Conservation (phyloP, 92 coral and sea anemone genomes). For the Palythoa heliodiscus region DNA sequence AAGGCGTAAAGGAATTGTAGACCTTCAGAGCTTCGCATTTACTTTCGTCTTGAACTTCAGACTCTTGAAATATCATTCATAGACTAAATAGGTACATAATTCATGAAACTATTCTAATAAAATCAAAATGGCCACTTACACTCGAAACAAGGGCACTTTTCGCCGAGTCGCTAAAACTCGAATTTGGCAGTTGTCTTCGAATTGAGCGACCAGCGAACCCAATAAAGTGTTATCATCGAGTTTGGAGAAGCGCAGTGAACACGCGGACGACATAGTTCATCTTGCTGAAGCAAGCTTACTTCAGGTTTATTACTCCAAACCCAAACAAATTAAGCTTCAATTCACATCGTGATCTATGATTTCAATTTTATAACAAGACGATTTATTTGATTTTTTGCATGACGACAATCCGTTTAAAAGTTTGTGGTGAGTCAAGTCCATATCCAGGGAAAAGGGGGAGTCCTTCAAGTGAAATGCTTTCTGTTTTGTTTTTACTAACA, state of each 20-base stretch:
- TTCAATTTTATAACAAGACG: conserved; percentile 44
- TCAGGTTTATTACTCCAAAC: conserved; percentile 39
- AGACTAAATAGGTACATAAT: conserved; percentile 22
- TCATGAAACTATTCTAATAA: background rate
- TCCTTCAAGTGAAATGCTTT: conserved; percentile 35
- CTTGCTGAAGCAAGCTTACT: conserved; percentile 42
- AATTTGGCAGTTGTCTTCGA: background rate
- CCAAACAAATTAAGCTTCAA: conserved; percentile 25
- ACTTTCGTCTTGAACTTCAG: background rate
- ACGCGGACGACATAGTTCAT: conserved; percentile 27
- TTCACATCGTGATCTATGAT: conserved; percentile 45
- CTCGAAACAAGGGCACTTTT: background rate
- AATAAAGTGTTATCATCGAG: background rate
- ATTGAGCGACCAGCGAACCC: background rate
- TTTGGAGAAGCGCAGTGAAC: background rate
- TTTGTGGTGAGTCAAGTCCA: conserved; percentile 59
- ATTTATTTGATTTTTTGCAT: conserved; percentile 2
- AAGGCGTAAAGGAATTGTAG: background rate
- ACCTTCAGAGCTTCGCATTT: background rate
- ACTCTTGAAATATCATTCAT: background rate
- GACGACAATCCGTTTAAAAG: conserved; percentile 48
- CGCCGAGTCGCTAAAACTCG: background rate
- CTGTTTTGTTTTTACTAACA: conserved; percentile 40
- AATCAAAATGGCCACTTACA: conserved; percentile 14
- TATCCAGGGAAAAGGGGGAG: conserved; percentile 49